phyloP scores from a whole-genome alignment of 2,113 vertebrate species.

The Galeopterus variegatus region DNA sequence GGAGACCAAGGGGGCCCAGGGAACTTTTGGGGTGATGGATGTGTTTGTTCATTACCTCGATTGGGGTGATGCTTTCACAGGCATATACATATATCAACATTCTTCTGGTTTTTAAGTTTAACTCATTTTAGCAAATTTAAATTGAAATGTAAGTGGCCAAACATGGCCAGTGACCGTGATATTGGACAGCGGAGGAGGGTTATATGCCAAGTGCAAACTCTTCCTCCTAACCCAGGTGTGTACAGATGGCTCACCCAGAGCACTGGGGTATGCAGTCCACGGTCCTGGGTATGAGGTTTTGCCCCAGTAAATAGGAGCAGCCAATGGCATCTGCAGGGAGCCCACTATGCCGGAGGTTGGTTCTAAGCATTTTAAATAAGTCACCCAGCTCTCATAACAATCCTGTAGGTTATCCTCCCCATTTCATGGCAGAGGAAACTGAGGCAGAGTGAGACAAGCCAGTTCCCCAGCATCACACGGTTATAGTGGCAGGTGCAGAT shows the following conservation, averaged over 20 bases:
- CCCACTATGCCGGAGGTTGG: background rate
- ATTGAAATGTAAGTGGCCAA: background rate
- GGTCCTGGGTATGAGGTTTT: rapidly evolving
- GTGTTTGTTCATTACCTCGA: too few relatives aligned
- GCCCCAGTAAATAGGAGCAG: too few relatives aligned
- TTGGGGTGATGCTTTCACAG: background rate
- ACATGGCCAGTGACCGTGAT: rapidly evolving
- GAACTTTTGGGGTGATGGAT: background rate
- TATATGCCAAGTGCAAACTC: rapidly evolving
- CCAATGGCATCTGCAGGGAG: rapidly evolving
- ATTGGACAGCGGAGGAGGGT: rapidly evolving
- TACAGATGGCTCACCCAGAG: rapidly evolving
- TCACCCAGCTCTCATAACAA: too few relatives aligned
- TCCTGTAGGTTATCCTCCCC: background rate
- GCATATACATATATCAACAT: background rate
- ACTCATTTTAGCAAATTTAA: background rate
- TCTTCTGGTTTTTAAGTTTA: too few relatives aligned
- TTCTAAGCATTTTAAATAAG: background rate
- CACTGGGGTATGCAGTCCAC: rapidly evolving
- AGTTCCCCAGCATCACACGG: rapidly evolving
- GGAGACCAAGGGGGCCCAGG: background rate
- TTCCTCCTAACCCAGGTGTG: rapidly evolving
- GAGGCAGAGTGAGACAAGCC: background rate
- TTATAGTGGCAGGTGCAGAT: rapidly evolving
- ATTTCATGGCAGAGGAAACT: background rate